Conservation (phyloP, 2,797 vertebrate species). For the Cygnus olor region DNA sequence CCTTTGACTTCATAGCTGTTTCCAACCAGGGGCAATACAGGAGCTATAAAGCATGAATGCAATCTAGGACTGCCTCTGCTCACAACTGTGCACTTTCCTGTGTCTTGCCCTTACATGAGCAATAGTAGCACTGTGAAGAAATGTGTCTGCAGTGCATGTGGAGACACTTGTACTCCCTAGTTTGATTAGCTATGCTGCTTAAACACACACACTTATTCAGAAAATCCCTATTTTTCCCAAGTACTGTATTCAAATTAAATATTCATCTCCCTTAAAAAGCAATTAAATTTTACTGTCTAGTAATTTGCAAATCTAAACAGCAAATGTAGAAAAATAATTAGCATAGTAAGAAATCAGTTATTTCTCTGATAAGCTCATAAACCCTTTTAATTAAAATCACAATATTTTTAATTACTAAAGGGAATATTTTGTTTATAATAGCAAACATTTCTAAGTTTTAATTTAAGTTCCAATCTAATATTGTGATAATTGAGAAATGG, state of each 20-base stretch:
- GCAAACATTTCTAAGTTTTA: constrained; percentile 62
- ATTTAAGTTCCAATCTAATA: constrained; percentile 59
- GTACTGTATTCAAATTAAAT: constrained; percentile 62
- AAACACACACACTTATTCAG: not conserved
- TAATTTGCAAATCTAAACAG: constrained; percentile 69
- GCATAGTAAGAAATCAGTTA: constrained; percentile 58
- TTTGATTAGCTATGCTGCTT: not conserved
- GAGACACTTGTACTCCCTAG: not conserved
- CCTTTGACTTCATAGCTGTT: rapidly evolving
- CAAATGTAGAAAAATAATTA: constrained; percentile 70
- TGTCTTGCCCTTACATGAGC: not conserved
- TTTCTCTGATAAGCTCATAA: constrained; percentile 70
- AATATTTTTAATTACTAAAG: constrained; percentile 66
- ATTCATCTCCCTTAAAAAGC: constrained; percentile 69
- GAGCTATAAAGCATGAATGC: not conserved
- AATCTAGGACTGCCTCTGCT: not conserved
- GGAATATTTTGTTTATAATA: constrained; percentile 68
- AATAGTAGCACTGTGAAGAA: not conserved
- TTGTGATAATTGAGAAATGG: constrained; percentile 54
- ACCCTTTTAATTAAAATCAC: constrained; percentile 69
- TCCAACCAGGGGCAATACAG: not conserved
- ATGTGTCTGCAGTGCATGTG: rapidly evolving
- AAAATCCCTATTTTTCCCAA: constrained; percentile 34
- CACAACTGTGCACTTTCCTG: not conserved
- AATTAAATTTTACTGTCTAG: constrained; percentile 68